phyloP scores from a whole-genome alignment of 2,113 vertebrate genomes.

The Rutilus rutilus region DNA sequence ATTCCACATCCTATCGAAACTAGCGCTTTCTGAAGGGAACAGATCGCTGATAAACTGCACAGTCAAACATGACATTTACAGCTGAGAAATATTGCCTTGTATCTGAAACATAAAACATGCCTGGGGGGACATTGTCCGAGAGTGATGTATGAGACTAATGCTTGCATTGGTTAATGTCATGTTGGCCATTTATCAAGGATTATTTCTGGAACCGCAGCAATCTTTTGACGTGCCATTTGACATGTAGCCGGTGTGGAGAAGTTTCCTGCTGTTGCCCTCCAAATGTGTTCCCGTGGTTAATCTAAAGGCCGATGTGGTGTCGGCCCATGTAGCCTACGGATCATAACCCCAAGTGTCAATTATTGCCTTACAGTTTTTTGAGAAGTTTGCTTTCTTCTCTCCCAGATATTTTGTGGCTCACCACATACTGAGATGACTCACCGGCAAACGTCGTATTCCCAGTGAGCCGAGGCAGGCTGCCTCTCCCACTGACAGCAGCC shows the following conservation, averaged over 20 bases:
- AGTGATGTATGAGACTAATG: conserved; percentile 45
- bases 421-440: conserved; percentile 46
- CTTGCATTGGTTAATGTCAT: conserved; percentile 49
- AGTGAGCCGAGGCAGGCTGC: neutral
- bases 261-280: conserved; percentile 14
- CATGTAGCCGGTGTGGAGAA: conserved; percentile 28
- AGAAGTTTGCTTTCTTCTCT: conserved; percentile 48
- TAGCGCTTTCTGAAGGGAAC: conserved; percentile 29
- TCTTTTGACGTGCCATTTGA: conserved; percentile 47
- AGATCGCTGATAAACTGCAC: conserved; percentile 35
- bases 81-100: conserved; percentile 36
- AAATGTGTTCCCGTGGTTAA: conserved; percentile 19
- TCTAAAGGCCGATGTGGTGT: conserved; percentile 25
- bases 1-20: conserved; percentile 40
- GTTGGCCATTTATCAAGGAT: conserved; percentile 48
- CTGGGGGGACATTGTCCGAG: conserved; percentile 23
- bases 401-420: conserved; percentile 33
- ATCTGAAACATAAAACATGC: conserved; percentile 39
- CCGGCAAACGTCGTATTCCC: conserved; percentile 15
- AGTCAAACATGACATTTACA: conserved; percentile 37
- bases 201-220: conserved; percentile 31
- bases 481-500: conserved; percentile 50
- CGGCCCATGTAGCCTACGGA: neutral
- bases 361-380: conserved; percentile 9
- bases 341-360: conserved; percentile 7